These are phyloP conservation scores for Cydia strobilella DNA, from an alignment of 1,140 invertebrate species.

Conservation along the genomic window DNA sequence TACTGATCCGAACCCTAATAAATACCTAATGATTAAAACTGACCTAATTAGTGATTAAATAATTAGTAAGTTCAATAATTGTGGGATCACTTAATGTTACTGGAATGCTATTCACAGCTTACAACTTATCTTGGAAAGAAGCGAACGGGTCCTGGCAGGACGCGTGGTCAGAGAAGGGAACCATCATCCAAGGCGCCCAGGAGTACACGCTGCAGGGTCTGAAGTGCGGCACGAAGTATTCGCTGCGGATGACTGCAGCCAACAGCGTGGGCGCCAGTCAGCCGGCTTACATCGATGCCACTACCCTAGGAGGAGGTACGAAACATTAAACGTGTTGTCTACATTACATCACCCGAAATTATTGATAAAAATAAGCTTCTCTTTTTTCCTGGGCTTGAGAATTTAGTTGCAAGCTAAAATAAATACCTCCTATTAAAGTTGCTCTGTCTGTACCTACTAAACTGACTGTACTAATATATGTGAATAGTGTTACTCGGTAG, in stretches of 20 bases:
- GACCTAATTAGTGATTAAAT: too few relatives aligned
- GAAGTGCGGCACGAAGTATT: constrained; percentile 89
- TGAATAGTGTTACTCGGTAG: too few relatives aligned
- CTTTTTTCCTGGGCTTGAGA: too few relatives aligned
- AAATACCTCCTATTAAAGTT: too few relatives aligned
- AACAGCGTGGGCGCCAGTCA: constrained; percentile 84
- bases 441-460: too few relatives aligned
- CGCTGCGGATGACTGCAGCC: constrained; percentile 86
- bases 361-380: too few relatives aligned
- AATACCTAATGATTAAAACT: too few relatives aligned
- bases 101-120: constrained; percentile 43
- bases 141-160: constrained; percentile 65
- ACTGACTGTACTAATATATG: too few relatives aligned
- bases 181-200: constrained; percentile 51
- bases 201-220: constrained; percentile 86
- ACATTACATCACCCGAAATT: too few relatives aligned
- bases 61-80: too few relatives aligned
- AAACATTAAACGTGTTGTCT: not conserved
- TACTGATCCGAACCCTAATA: too few relatives aligned
- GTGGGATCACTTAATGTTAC: not conserved
- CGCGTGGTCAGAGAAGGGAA: constrained; percentile 59
- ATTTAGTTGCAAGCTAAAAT: too few relatives aligned
- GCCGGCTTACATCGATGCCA: constrained; percentile 63
- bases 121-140: constrained; percentile 72
- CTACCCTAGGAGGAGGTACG: constrained; percentile 67